Percentiles rank a stretch among this genome's conserved stretches.
phyloP scores from a whole-genome alignment of 1,140 invertebrate species.

The Thalassaphorura encarpata region DNA sequence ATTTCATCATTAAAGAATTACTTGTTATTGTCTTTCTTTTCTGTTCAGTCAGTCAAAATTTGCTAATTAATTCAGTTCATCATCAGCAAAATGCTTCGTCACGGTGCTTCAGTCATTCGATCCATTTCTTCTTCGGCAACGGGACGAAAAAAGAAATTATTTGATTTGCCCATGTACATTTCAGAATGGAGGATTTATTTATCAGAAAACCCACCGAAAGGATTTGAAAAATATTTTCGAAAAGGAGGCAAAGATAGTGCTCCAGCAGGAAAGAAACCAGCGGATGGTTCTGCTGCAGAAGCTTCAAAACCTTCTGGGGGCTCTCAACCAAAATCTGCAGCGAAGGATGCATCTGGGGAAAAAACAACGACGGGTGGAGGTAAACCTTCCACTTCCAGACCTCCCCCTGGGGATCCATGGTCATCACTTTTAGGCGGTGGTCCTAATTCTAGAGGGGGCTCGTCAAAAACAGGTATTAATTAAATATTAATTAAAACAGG shows the following conservation, averaged over 20 bases:
- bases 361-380: slow-evolving; percentile 19
- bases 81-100: too few relatives aligned
- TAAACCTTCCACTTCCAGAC: slow-evolving; percentile 32
- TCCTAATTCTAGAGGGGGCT: slow-evolving; percentile 36
- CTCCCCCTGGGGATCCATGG: slow-evolving; percentile 31
- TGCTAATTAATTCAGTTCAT: too few relatives aligned
- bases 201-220: slow-evolving; percentile 64
- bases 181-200: slow-evolving; percentile 24
- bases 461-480: too few relatives aligned
- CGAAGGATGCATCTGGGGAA: slow-evolving; percentile 37
- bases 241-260: slow-evolving; percentile 23
- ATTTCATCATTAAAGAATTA: too few relatives aligned
- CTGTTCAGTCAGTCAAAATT: too few relatives aligned
- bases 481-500: too few relatives aligned
- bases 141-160: slow-evolving; percentile 19
- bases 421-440: slow-evolving; percentile 22
- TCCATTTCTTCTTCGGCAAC: too few relatives aligned
- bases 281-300: slow-evolving; percentile 36
- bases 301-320: slow-evolving; percentile 17
- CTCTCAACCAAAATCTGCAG: slow-evolving; percentile 9
- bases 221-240: slow-evolving; percentile 84
- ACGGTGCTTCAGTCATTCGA: too few relatives aligned
- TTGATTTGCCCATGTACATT: slow-evolving; percentile 20
- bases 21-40: too few relatives aligned
- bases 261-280: slow-evolving; percentile 35